Evolutionary conservation across 1,140 invertebrate species (phyloP), one percentile per base, ranked within the genome.

Genomic region (Diprion similis): DNA sequence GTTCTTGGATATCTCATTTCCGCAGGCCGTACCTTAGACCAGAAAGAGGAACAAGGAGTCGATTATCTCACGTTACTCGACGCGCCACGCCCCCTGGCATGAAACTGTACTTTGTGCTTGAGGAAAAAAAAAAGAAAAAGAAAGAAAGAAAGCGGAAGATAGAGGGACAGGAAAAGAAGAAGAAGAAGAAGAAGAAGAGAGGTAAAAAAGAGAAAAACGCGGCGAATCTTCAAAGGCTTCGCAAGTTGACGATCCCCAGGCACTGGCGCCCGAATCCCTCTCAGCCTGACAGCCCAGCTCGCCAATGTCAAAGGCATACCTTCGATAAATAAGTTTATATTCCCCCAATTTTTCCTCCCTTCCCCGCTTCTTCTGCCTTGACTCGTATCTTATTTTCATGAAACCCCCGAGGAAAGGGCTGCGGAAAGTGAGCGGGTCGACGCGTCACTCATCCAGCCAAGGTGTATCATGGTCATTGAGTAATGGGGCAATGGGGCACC

Each of bases 21-120:
- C 24, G 24, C 24, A 37, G 24, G 24, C 24, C 24, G 2, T 59
- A 15, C n/a, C 51, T 59, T 59, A 59, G 11, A 13, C n/a, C 51
- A 37, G 51, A 59, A 59, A 9, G 51, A 37, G 24, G 24, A 37
- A 37, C 51, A 59, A 59, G 51, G 51, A 59, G 51, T 59, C 51
- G 51, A 17, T 59, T 59, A 59, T 59, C 51, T 59, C 51, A 59
- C 51, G 51, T 59, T 59, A 59, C 51, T 59, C 51, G 51, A 17
- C 11, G 11, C 51, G 51, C 51, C 11, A 13, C 51, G n/a, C 51
- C 11, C 51, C 51, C 51, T 8, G 51, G 51, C 51, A 59, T 59
- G 51, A 59, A 59, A 59, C 51, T 59, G 11, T 15, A 59, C 51
- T 15, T 59, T 59, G 51, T 59, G 51, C 51, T 59, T 11, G 51